phyloP scores from a whole-genome alignment of 2,888 invertebrate species.

The Synergus umbraculus region DNA sequence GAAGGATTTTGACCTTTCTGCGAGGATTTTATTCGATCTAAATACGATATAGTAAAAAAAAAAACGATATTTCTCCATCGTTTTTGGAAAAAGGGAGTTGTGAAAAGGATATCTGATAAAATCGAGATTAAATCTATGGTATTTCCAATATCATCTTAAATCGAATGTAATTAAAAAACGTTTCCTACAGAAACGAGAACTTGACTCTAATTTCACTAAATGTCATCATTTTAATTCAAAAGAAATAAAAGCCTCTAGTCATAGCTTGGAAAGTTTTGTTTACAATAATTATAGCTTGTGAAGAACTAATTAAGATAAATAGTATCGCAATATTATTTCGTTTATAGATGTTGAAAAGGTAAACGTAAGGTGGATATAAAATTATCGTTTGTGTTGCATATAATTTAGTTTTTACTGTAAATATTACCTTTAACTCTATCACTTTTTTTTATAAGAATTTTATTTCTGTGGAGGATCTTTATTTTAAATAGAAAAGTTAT shows the following conservation, averaged over 20 bases:
- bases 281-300: background rate
- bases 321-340: background rate
- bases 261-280: background rate
- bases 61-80: background rate
- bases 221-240: too few species aligned
- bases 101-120: too few species aligned
- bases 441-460: background rate
- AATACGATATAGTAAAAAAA: slow-evolving; percentile 41
- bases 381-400: background rate
- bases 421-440: background rate
- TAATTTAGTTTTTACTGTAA: background rate
- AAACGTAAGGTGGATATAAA: background rate
- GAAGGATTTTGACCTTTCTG: slow-evolving; percentile 37
- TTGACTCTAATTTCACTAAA: background rate
- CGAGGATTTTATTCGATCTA: slow-evolving; percentile 54
- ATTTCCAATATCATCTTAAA: background rate
- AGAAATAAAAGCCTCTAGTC: too few species aligned
- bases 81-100: too few species aligned
- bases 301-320: background rate
- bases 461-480: background rate
- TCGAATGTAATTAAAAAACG: background rate
- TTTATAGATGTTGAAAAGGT: background rate
- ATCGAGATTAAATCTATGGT: too few species aligned
- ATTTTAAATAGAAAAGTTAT: too few species aligned
- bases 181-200: background rate